Evolutionary conservation across 2,888 invertebrate genomes (phyloP).

Genomic region (Calliopum simillimum): DNA sequence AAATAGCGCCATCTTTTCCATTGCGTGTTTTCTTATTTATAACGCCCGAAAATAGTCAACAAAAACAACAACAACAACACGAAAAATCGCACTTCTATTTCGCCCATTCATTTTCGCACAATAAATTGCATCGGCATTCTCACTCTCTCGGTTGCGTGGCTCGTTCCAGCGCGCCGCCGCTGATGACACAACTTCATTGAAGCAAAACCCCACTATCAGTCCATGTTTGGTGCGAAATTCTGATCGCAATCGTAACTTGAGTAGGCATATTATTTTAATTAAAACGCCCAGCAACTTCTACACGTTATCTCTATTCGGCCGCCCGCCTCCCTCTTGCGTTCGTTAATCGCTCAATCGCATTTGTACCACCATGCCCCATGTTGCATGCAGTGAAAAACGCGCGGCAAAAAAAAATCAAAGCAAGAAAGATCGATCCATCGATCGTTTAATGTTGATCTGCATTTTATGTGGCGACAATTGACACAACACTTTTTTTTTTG

Average conservation of each 20-base stretch:
- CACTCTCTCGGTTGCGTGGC: conserved; percentile 1
- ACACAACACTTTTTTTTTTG: conserved; percentile 8
- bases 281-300: conserved; percentile 40
- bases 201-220: conserved; percentile 1
- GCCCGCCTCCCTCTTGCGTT: too few species aligned
- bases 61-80: not conserved
- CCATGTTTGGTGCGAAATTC: conserved; percentile 33
- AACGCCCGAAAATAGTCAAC: conserved; percentile 11
- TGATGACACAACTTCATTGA: not conserved
- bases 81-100: conserved; percentile 1
- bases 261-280: conserved; percentile 52
- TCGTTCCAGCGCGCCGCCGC: conserved; percentile 14
- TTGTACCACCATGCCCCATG: too few species aligned
- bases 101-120: conserved; percentile 20
- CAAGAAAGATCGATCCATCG: conserved; percentile 9
- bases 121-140: not conserved
- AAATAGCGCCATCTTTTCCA: conserved; percentile 24
- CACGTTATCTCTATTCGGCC: not conserved
- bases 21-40: conserved; percentile 13
- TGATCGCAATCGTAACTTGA: conserved; percentile 51
- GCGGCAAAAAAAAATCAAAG: not conserved
- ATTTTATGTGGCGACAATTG: conserved; percentile 19
- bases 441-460: conserved; percentile 18
- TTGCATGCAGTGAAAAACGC: too few species aligned
- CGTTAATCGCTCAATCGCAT: too few species aligned